Percentiles rank a stretch among this genome's conserved stretches.
These are phyloP conservation scores for Ceratosolen solmsi DNA, from an alignment of 1,140 invertebrate species.

Conservation along the genomic window DNA sequence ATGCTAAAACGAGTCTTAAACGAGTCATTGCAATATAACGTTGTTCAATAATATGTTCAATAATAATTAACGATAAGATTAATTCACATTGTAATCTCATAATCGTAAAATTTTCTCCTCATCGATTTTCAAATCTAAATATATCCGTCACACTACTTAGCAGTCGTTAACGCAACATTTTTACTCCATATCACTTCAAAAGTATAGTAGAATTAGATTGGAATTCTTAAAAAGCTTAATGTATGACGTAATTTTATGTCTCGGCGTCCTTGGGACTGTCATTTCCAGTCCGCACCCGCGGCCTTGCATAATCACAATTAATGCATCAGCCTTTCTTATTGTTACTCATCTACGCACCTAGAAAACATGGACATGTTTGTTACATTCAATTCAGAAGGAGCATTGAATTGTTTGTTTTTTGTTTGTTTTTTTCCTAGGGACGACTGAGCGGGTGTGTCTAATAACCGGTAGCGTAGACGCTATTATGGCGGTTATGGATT, in stretches of 20 bases:
- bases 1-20: too few species aligned
- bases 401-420: slow-evolving; percentile 9
- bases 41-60: too few species aligned
- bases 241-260: slow-evolving; percentile 41
- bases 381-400: background rate
- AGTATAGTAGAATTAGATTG: background rate
- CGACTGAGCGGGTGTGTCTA: slow-evolving; percentile 96
- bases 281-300: slow-evolving; percentile 21
- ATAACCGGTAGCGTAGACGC: slow-evolving; percentile 95
- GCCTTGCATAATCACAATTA: slow-evolving; percentile 44
- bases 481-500: slow-evolving; percentile 94
- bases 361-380: background rate
- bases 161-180: background rate
- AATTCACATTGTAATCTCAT: background rate
- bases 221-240: background rate
- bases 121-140: background rate
- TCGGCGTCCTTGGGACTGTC: slow-evolving; percentile 31
- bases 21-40: too few species aligned
- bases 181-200: background rate
- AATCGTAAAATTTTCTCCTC: background rate
- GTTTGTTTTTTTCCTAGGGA: slow-evolving; percentile 80
- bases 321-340: slow-evolving; percentile 40
- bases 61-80: too few species aligned
- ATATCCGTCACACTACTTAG: background rate
- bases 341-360: background rate